Percentiles rank a stretch among this genome's conserved stretches.
These are phyloP conservation scores for Lepidochitona cinerea DNA, from an alignment of 2,888 invertebrate species.

Conservation along the genomic window DNA sequence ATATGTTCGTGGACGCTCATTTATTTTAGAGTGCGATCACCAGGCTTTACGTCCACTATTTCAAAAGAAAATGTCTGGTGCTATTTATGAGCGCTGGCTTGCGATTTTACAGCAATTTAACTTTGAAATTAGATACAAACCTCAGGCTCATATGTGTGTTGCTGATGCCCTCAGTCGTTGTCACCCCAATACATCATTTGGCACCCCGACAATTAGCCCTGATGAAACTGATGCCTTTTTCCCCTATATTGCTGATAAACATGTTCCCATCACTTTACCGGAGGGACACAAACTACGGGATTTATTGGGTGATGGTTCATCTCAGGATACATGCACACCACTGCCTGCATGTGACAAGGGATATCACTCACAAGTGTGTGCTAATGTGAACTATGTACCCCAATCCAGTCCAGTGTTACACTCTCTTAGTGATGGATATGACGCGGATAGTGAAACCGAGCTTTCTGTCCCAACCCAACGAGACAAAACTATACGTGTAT, in stretches of 20 bases:
- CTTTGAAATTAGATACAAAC: constrained; percentile 1
- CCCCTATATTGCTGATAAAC: not conserved
- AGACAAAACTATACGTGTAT: too few relatives aligned
- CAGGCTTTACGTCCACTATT: constrained; percentile 1
- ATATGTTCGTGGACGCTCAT: not conserved
- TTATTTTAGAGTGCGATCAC: constrained; percentile 5
- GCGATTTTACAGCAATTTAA: not conserved
- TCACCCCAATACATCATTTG: not conserved
- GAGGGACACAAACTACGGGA: not conserved
- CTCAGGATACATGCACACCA: not conserved
- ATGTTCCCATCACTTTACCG: not conserved
- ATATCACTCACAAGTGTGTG: too few relatives aligned
- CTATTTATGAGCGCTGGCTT: constrained; percentile 3
- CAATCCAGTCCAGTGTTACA: too few relatives aligned
- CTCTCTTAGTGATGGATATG: constrained; percentile 1
- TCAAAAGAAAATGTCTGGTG: not conserved
- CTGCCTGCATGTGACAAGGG: not conserved
- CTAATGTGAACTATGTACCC: too few relatives aligned
- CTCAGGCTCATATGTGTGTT: not conserved
- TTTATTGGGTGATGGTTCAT: not conserved
- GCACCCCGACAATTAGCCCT: not conserved
- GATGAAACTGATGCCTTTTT: constrained; percentile 5
- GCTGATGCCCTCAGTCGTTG: not conserved
- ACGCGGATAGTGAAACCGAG: not conserved
- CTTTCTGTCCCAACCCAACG: not conserved